These are phyloP conservation scores for Neodiprion virginianus DNA, from an alignment of 1,140 invertebrate species.

Conservation along the genomic window DNA sequence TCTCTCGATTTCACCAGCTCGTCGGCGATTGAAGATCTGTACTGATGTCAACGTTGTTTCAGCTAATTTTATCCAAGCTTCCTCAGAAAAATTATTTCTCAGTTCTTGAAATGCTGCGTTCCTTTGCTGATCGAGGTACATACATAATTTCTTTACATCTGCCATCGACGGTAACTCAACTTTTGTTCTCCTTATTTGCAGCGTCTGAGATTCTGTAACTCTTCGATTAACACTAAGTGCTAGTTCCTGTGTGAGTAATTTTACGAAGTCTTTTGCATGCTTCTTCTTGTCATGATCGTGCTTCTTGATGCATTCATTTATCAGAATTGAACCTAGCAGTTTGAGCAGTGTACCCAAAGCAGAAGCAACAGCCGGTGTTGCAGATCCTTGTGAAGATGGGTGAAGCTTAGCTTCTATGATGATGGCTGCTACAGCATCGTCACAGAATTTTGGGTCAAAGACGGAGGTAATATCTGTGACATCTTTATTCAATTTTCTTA, in stretches of 20 bases:
- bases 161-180: slow-evolving; percentile 9
- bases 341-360: slow-evolving; percentile 21
- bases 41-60: slow-evolving; percentile 14
- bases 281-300: slow-evolving; percentile 16
- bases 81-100: slow-evolving; percentile 9
- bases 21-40: slow-evolving; percentile 28
- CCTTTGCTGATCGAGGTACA: neutral
- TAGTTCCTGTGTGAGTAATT: slow-evolving; percentile 13
- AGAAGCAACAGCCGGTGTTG: slow-evolving; percentile 12
- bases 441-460: slow-evolving; percentile 24
- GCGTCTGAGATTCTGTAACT: slow-evolving; percentile 22
- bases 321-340: slow-evolving; percentile 17
- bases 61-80: slow-evolving; percentile 19
- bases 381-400: neutral
- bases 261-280: slow-evolving; percentile 22
- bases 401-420: slow-evolving; percentile 18
- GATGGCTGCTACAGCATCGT: slow-evolving; percentile 17
- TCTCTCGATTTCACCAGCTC: slow-evolving; percentile 31
- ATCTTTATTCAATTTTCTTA: slow-evolving; percentile 16
- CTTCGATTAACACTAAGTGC: slow-evolving; percentile 12
- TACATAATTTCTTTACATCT: neutral
- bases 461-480: slow-evolving; percentile 26
- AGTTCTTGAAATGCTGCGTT: slow-evolving; percentile 9
- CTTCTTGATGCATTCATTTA: slow-evolving; percentile 19
- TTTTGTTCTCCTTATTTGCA: slow-evolving; percentile 14